Evolutionary conservation across 92 coral and sea anemone genomes (phyloP), one percentile per base, ranked within the genome.

Genomic region (Palythoa grandiflora): DNA sequence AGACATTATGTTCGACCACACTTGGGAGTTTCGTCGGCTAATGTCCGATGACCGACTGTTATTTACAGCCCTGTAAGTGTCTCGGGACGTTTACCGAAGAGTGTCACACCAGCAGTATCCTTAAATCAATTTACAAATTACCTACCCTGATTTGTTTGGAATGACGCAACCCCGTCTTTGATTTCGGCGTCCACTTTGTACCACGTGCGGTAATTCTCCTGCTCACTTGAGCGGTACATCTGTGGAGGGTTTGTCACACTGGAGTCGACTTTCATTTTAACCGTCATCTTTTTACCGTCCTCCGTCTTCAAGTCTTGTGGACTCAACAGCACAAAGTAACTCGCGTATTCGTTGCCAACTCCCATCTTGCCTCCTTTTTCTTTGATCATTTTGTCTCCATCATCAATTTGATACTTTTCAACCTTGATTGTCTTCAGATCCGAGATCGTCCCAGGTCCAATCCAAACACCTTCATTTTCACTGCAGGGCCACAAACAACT

Each of bases 271-370:
- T 95, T 92, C 81, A 93, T 65, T 3, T 89, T 91, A 57, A 97
- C 95, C 0, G 78, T 63, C 71, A 97, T 93, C 75, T 87, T 93
- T 75, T 92, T 83, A 28, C 79, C 90, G 40, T 86, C 83, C 39
- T 28, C 89, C 15, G 98, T 93, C 63, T 86, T 65, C 68, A 95
- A 78, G 13, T 91, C 79, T 74, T 97, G 98, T n/a, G 99, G 99
- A 44, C 89, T 90, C n/a, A 97, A 78, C 1, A 89, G 75, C 51
- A 97, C 20, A 89, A 95, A 95, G 80, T 93, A 92, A 47, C 99
- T 97, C 15, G 99, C 99, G 57, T 97, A 97, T 53, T 89, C 93
- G 57, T 87, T 89, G n/a, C 99, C 99, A 2, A 97, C 97, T 53
- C 95, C 96, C 90, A 97, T 93, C 61, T 91, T 91, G 39, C 96